Evolutionary conservation across 1,140 invertebrate genomes (phyloP).

Genomic region (Pristionchus pacificus): DNA sequence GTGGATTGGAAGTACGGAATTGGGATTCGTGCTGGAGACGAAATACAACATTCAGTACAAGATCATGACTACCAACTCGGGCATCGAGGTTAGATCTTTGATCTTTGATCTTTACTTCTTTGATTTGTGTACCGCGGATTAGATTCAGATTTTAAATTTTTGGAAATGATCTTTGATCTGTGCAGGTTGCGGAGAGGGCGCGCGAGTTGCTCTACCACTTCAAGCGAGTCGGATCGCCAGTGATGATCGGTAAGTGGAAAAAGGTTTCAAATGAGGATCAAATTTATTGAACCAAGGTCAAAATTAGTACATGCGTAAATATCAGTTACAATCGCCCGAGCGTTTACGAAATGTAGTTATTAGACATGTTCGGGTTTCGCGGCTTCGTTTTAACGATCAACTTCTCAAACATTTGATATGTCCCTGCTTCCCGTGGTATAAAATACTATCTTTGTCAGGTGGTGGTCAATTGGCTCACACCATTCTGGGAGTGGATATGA

Average conservation of each 20-base stretch:
- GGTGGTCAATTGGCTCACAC: conserved; percentile 96
- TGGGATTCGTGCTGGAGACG: conserved; percentile 82
- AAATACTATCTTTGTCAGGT: no score
- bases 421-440: no score
- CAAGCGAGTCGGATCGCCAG: conserved; percentile 82
- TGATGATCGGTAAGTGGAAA: conserved; percentile 79
- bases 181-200: conserved; percentile 68
- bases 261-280: background rate
- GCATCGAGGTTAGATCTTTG: conserved; percentile 66
- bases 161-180: no score
- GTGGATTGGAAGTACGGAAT: conserved; percentile 98
- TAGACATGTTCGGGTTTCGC: no score
- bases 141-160: no score
- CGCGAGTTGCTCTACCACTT: conserved; percentile 84
- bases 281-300: no score
- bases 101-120: background rate
- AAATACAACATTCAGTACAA: conserved; percentile 68
- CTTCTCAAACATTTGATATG: no score
- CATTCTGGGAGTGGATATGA: conserved; percentile 86
- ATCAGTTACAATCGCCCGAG: no score
- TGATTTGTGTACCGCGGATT: no score
- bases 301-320: no score
- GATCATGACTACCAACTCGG: conserved; percentile 77
- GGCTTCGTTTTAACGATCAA: no score
- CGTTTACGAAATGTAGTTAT: no score